Evolutionary conservation across 2,888 invertebrate species (phyloP), one percentile per base, ranked within the genome.

Genomic region (Drosophila anomalata): DNA sequence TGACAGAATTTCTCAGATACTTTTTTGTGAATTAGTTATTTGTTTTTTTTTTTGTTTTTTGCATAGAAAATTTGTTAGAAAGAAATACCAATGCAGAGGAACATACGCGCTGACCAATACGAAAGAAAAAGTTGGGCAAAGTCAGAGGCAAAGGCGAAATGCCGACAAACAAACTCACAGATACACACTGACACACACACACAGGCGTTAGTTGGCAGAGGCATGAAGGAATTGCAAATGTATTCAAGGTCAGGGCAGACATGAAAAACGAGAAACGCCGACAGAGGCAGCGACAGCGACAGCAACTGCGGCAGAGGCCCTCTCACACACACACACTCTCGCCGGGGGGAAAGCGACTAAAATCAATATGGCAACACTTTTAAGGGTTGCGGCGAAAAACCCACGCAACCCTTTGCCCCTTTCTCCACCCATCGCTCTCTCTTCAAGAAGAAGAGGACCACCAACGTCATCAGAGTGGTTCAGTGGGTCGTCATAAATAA

Each of bases 321-420:
- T 24, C 50, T 36, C 69, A 52, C 61, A 42, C 55, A 20, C 55
- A 20, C 51, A 41, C 54, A 62, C 65, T 51, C 41, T 36, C 47
- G 33, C 54, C 33, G 22, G 11, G 1, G 41, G 55, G 29, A 41
- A 41, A 41, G 61, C 33, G 59, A 62, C 68, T 73, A 83, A 85
- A 86, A 84, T 86, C 84, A 73, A 86, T 85, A 85, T 74, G 80
- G 76, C 81, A 78, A 86, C 86, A 78, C 83, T 83, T 84, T 86
- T 84, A 86, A 86, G 84, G 84, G 84, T 85, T 85, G 84, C 84
- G 84, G 87, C 87, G 87, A 85, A 81, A 69, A 66, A 57, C 67
- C 69, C 58, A 60, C 70, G 54, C 57, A 66, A 51, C 41, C 62
- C 46, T 12, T 7, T n/a, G 24, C 26, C 33, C 12, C 9, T 11